A percentile compares a stretch with the other conserved stretches of the same genome.
Conservation (phyloP, 2,888 invertebrate species). For the Oscheius myriophilus region DNA sequence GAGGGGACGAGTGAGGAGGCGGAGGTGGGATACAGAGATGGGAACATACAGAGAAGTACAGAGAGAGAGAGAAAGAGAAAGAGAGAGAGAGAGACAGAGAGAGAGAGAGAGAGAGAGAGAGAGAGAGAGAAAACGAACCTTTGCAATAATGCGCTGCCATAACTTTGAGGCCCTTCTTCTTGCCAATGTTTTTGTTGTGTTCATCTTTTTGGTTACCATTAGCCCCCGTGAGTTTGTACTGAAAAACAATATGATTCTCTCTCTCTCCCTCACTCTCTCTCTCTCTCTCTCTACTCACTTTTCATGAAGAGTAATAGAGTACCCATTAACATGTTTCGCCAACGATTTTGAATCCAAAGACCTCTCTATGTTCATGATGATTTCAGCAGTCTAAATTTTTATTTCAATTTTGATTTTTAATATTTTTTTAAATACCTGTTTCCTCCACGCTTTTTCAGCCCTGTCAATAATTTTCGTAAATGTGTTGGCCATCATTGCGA, state of each 20-base stretch:
- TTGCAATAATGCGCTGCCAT: constrained; percentile 1
- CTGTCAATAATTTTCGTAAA: constrained; percentile 97
- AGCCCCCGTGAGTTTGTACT: constrained; percentile 77
- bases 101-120: no score
- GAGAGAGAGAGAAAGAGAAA: no score
- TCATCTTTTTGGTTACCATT: constrained; percentile 96
- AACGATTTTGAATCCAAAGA: constrained; percentile 90
- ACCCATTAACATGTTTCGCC: constrained; percentile 89
- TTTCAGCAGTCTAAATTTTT: constrained; percentile 88
- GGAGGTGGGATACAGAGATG: no score
- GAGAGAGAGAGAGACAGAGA: no score
- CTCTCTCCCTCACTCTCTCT: background rate
- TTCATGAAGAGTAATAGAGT: constrained; percentile 79
- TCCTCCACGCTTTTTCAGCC: constrained; percentile 98
- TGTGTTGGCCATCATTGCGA: constrained; percentile 98
- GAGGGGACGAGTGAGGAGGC: no score
- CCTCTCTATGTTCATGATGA: constrained; percentile 92
- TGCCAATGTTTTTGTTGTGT: constrained; percentile 73
- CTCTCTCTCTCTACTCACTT: background rate
- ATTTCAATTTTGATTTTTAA: no score
- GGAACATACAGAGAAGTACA: no score
- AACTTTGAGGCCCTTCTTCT: background rate
- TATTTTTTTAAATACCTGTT: constrained; percentile 83
- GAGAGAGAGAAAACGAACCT: background rate
- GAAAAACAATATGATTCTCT: background rate